Base-by-base conservation (phyloP, 2,113 vertebrate species). In the Scophthalmus maximus region DNA sequence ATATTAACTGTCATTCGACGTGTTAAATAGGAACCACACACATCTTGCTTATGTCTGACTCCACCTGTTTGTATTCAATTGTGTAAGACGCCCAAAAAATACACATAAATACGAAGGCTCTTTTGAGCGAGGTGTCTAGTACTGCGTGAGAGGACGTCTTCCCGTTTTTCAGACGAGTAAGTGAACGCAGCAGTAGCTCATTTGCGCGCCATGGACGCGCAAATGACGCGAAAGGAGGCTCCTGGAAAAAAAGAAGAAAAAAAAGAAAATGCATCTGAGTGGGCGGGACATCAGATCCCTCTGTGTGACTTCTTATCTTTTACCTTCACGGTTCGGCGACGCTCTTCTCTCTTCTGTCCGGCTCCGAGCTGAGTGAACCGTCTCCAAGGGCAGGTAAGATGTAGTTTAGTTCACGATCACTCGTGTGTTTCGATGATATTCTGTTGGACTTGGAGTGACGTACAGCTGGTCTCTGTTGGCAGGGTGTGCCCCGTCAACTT, bases 401-500 rank as follows among this genome's bases (percentile, higher is more conserved):
- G n/a, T 1, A 2, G 11, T 17, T 22, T 23, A 11, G 10, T 9
- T 8, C 3, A 0, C 8, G 0, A 23, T 0, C 1, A 2, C 5
- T 36, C 20, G 0, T 6, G 40, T 29, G 15, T 38, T 34, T 26
- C 1, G 3, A 3, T 15, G 6, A 0, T 38, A 27, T 60, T 72
- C 64, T 34, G 14, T 1, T 1, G 6, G 18, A 5, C 0, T 42
- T 36, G 34, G 20, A 11, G 51, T 0, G 55, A 12, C 18, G 49
- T n/a, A n/a, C 57, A 12, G 36, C 4, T 2, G 18, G 18, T 11
- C 14, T n/a, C 18, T 42, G 46, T 58, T 9, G 38, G 57, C 36
- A 79, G 86, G 88, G 88, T 82, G 88, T 85, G 86, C 18, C 86
- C 42, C 36, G 11, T 17, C 86, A 17, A 71, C 58, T 60, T 51